Conservation (phyloP, 2,797 vertebrate species). For the Rhinichthys osculus region DNA sequence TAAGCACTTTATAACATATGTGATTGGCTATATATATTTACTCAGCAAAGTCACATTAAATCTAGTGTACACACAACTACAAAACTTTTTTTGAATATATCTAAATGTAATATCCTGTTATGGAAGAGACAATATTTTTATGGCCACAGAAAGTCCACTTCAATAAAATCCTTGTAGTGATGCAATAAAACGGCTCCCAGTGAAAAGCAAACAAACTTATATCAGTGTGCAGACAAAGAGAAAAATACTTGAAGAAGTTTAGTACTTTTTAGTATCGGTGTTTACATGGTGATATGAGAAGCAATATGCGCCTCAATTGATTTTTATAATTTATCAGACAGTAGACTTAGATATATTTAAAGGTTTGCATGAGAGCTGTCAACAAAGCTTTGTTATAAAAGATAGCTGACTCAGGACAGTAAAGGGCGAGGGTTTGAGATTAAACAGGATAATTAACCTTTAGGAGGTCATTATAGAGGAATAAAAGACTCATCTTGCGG, state of each 20-base stretch:
- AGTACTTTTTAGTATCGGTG: not conserved
- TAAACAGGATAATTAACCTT: slow-evolving; percentile 42
- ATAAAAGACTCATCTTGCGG: slow-evolving; percentile 41
- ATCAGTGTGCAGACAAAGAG: not conserved
- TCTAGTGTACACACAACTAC: slow-evolving; percentile 23
- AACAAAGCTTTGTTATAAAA: slow-evolving; percentile 34
- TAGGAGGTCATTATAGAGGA: slow-evolving; percentile 40
- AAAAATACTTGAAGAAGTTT: not conserved
- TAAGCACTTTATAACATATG: slow-evolving; percentile 40
- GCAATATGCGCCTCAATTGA: not conserved
- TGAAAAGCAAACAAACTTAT: slow-evolving; percentile 45
- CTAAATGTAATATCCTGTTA: slow-evolving; percentile 58
- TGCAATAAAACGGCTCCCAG: slow-evolving; percentile 33
- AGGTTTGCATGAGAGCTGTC: slow-evolving; percentile 17
- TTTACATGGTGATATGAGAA: slow-evolving; percentile 4
- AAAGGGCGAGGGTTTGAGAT: slow-evolving; percentile 14
- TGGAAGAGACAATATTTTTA: slow-evolving; percentile 34
- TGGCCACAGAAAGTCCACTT: slow-evolving; percentile 26
- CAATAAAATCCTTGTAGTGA: slow-evolving; percentile 2
- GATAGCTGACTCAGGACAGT: slow-evolving; percentile 11
- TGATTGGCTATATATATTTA: slow-evolving; percentile 31
- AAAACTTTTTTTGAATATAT: slow-evolving; percentile 34
- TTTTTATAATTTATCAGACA: not conserved
- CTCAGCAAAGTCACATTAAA: not conserved
- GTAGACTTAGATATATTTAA: not conserved